Evolutionary conservation across 1,140 invertebrate genomes (phyloP).

Genomic region (Drosophila busckii): DNA sequence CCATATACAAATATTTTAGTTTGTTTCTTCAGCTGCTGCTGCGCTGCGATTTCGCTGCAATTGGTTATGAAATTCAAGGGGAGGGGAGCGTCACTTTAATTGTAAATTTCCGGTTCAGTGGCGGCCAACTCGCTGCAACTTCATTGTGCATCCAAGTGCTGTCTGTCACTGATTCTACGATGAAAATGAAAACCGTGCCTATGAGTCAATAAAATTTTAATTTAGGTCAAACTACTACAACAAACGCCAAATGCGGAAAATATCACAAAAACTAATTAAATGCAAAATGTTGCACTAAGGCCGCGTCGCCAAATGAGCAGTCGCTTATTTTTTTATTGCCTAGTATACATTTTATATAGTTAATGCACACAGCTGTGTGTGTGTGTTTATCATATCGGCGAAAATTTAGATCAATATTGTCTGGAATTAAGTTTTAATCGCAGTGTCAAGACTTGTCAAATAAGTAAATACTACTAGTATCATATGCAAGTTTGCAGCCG

Average conservation of each 20-base stretch:
- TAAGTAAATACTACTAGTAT: conserved; percentile 26
- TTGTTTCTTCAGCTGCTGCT: conserved; percentile 31
- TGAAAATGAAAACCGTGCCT: conserved; percentile 60
- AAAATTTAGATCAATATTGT: conserved; percentile 54
- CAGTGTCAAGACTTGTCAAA: conserved; percentile 53
- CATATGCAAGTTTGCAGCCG: conserved; percentile 19
- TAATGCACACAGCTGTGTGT: conserved; percentile 24
- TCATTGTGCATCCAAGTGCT: conserved; percentile 35
- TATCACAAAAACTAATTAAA: neutral
- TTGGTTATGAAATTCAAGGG: conserved; percentile 52
- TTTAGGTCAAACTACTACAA: conserved; percentile 42
- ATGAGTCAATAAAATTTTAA: conserved; percentile 41
- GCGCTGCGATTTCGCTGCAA: conserved; percentile 45
- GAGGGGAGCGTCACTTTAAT: conserved; percentile 46
- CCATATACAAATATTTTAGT: conserved; percentile 50
- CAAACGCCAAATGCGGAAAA: conserved; percentile 12
- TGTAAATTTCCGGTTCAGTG: conserved; percentile 72
- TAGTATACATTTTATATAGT: conserved; percentile 10
- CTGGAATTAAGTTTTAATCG: conserved; percentile 57
- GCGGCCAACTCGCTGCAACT: conserved; percentile 35
- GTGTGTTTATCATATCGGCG: conserved; percentile 33
- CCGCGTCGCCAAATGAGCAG: no score
- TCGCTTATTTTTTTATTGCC: neutral
- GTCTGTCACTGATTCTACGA: conserved; percentile 27
- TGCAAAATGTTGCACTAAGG: no score